These are phyloP conservation scores for Diprion similis DNA, from an alignment of 1,140 invertebrate genomes.

Conservation along the genomic window DNA sequence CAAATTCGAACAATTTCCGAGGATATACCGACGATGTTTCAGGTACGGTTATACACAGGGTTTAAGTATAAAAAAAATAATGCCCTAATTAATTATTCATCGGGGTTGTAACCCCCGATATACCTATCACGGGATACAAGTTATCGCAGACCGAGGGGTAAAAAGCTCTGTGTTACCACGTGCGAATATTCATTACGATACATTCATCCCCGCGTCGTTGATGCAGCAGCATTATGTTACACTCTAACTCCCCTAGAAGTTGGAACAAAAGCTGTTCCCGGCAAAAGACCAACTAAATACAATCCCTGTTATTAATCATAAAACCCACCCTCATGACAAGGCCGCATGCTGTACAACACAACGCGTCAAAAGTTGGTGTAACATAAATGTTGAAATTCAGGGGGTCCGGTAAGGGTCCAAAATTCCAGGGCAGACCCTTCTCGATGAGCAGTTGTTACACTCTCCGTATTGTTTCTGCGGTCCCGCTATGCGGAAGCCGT, in stretches of 20 bases:
- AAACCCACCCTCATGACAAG: too few species aligned
- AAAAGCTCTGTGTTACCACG: neutral
- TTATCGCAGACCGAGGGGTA: neutral
- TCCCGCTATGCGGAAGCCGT: too few species aligned
- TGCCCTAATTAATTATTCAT: slow-evolving; percentile 28
- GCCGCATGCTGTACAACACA: too few species aligned
- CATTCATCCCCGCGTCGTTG: neutral
- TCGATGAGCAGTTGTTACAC: too few species aligned
- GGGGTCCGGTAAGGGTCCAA: too few species aligned
- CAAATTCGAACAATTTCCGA: neutral
- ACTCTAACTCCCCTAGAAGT: neutral
- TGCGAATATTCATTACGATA: neutral
- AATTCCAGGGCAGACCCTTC: too few species aligned
- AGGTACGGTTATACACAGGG: neutral
- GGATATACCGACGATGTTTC: neutral
- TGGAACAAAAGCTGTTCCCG: neutral
- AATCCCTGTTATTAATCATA: too few species aligned
- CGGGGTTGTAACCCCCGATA: neutral
- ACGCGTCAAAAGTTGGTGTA: too few species aligned
- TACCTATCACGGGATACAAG: neutral
- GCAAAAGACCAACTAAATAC: neutral
- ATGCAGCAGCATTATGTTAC: neutral
- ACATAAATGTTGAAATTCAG: too few species aligned
- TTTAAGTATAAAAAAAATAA: too few species aligned
- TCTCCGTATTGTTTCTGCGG: too few species aligned